Conservation (phyloP, 2,888 invertebrate genomes). For the Lasioglossum oenotherae region DNA sequence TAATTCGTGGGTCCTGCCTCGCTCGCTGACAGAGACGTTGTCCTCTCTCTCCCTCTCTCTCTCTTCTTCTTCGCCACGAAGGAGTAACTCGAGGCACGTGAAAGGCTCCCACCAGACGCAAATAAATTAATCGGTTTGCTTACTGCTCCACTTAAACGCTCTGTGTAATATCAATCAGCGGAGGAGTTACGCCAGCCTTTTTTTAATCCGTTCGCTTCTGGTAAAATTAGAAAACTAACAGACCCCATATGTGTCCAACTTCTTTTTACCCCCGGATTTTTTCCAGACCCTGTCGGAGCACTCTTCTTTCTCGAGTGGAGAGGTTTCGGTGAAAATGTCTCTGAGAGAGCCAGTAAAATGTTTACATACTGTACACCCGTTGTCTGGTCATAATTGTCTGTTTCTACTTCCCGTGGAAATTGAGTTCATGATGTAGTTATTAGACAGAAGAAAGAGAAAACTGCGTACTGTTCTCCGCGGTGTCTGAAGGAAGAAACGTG, state of each 20-base stretch:
- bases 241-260: background rate
- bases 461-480: background rate
- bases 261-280: background rate
- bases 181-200: background rate
- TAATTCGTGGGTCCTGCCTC: slow-evolving; percentile 38
- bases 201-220: background rate
- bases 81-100: slow-evolving; percentile 1
- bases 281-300: background rate
- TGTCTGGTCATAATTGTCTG: background rate
- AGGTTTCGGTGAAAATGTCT: background rate
- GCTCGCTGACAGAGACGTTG: slow-evolving; percentile 7
- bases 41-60: background rate
- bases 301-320: background rate
- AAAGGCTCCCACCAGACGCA: background rate
- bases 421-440: background rate
- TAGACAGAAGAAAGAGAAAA: background rate
- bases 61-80: background rate
- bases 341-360: background rate
- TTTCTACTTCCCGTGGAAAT: background rate
- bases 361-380: background rate
- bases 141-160: background rate
- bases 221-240: background rate
- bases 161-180: slow-evolving; percentile 4
- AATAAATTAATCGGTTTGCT: slow-evolving; percentile 5
- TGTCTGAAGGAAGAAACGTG: background rate